Evolutionary conservation across 1,140 invertebrate genomes (phyloP).

Genomic region (Drosophila erecta): DNA sequence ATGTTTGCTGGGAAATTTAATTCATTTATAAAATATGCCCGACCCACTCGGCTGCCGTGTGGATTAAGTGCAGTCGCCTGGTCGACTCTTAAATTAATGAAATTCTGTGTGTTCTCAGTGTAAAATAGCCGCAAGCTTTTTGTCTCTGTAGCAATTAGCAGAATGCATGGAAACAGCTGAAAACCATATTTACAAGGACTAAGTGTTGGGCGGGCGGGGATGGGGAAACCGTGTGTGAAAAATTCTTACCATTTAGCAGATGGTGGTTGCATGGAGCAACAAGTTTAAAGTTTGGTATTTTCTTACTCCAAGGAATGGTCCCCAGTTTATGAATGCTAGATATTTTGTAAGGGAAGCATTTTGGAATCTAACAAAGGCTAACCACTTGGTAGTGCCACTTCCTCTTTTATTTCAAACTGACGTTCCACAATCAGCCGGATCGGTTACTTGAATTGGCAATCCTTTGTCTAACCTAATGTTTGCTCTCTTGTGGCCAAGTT

Average conservation of each 20-base stretch:
- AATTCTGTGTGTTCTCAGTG: conserved; percentile 43
- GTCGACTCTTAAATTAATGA: conserved; percentile 42
- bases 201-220: conserved; percentile 1
- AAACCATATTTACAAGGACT: neutral
- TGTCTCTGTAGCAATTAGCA: conserved; percentile 43
- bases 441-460: conserved; percentile 32
- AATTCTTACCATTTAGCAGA: neutral
- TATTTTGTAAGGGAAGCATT: too few relatives aligned
- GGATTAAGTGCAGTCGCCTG: conserved; percentile 43
- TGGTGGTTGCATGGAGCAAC: neutral
- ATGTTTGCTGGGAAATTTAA: conserved; percentile 51
- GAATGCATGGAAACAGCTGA: conserved; percentile 10
- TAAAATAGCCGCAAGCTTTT: conserved; percentile 44
- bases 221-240: conserved; percentile 16
- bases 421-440: neutral
- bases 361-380: neutral
- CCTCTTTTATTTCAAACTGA: neutral
- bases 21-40: conserved; percentile 55
- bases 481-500: conserved; percentile 28
- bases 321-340: too few relatives aligned
- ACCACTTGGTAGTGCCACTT: neutral
- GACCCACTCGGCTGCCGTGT: conserved; percentile 17
- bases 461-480: conserved; percentile 38
- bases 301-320: neutral
- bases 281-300: neutral